phyloP scores from a whole-genome alignment of 2,888 invertebrate species.

The Trisateles emortualis region DNA sequence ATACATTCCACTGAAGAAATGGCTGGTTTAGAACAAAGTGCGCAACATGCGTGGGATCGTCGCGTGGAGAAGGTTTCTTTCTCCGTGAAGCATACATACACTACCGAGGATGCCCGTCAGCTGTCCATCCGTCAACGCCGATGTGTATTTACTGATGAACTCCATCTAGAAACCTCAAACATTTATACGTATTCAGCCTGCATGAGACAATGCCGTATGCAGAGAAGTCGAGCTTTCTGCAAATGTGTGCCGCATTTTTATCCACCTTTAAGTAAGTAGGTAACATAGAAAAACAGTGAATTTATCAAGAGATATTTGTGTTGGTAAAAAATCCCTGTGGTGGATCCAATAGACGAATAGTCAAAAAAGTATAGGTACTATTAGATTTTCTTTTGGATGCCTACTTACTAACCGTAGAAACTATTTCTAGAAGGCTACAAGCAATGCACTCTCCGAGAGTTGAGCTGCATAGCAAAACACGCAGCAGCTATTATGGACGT shows the following conservation, averaged over 20 bases:
- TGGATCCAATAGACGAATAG: too few relatives aligned
- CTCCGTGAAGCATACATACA: slow-evolving; percentile 92
- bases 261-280: slow-evolving; percentile 84
- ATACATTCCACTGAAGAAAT: slow-evolving; percentile 90
- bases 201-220: slow-evolving; percentile 91
- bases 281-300: not conserved
- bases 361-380: too few relatives aligned
- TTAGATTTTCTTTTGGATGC: not conserved
- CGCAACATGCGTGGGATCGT: slow-evolving; percentile 90
- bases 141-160: slow-evolving; percentile 91
- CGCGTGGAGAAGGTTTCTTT: slow-evolving; percentile 88
- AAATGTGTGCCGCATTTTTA: slow-evolving; percentile 92
- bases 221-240: slow-evolving; percentile 87
- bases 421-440: slow-evolving; percentile 78
- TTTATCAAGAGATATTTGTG: too few relatives aligned
- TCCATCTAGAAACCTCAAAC: slow-evolving; percentile 86
- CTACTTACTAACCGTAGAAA: not conserved
- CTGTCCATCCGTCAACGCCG: slow-evolving; percentile 89
- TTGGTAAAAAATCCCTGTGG: too few relatives aligned
- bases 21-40: slow-evolving; percentile 89
- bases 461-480: slow-evolving; percentile 87
- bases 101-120: slow-evolving; percentile 91
- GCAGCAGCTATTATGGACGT: slow-evolving; percentile 86
- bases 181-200: slow-evolving; percentile 91
- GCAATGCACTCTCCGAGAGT: slow-evolving; percentile 87